Evolutionary conservation across 2,113 vertebrate species (phyloP), one percentile per base, ranked within the genome.

Genomic region (Erythrolamprus reginae): DNA sequence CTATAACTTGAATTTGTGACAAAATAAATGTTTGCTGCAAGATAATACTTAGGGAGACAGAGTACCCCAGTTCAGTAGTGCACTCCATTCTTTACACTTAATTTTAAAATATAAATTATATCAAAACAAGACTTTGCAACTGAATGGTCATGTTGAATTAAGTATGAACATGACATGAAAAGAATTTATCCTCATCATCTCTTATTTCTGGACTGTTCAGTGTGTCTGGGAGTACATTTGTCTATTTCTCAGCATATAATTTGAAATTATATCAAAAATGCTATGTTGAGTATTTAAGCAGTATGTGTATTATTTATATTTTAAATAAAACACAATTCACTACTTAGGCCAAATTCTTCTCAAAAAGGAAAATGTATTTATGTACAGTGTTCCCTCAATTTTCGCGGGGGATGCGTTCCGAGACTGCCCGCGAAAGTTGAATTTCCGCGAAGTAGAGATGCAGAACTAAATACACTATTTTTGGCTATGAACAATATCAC

Each of bases 91-190:
- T 48, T 45, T 26, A 55, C 3, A 19, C 61, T 10, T 84, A 33
- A 61, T 90, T 61, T 33, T 26, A 42, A 13, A n/a, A 87, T 21
- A 0, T 47, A 45, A 58, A 28, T 8, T 26, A 88, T 26, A n/a
- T 50, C n/a, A 12, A 23, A 58, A 21, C 47, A 61, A 5, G 55
- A 51, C 24, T 90, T 89, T 94, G 94, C 89, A 91, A 65, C 92
- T 91, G 82, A 10, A 33, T 56, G 45, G 10, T 52, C 84, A 70
- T 10, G 12, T 26, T 90, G 53, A 53, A 52, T n/a, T 61, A 21
- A 28, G 42, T 28, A 88, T 70, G 28, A 45, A 50, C 21, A 48
- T 38, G 3, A n/a, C 82, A 28, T 85, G 9, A 33, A 3, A 45
- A 48, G 42, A 82, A 51, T 15, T 24, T 23, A 50, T n/a, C 55